Percentiles rank a stretch among this genome's conserved stretches.
phyloP scores from a whole-genome alignment of 2,797 vertebrate genomes.

The Periparus ater region DNA sequence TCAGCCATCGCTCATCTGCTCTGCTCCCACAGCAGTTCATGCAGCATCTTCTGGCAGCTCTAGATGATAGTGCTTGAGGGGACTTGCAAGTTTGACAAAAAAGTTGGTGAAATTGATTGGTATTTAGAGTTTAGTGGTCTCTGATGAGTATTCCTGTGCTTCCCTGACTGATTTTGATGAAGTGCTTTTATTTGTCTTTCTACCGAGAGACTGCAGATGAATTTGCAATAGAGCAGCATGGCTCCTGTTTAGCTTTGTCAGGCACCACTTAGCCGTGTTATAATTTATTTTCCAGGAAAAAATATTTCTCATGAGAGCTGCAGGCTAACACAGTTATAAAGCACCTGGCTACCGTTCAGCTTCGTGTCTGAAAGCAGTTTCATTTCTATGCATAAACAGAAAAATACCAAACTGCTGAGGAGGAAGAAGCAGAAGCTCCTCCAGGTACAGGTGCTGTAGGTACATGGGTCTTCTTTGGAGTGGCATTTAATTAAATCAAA shows the following conservation, averaged over 20 bases:
- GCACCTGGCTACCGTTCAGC: conserved; percentile 79
- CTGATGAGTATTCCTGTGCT: conserved; percentile 86
- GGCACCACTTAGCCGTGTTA: conserved; percentile 82
- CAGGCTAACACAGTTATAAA: conserved; percentile 81
- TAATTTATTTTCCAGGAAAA: conserved; percentile 86
- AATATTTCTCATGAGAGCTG: conserved; percentile 81
- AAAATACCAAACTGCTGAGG: conserved; percentile 1
- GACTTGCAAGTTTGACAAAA: conserved; percentile 81
- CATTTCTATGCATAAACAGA: conserved; percentile 54
- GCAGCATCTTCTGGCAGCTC: conserved; percentile 69
- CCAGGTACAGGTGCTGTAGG: background rate
- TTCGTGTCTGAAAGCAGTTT: conserved; percentile 70
- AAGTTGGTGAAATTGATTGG: conserved; percentile 88
- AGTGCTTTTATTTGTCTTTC: conserved; percentile 86
- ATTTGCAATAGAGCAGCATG: conserved; percentile 80
- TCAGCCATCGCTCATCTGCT: background rate
- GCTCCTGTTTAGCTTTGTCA: conserved; percentile 84
- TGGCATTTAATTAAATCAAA: background rate
- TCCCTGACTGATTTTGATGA: conserved; percentile 91
- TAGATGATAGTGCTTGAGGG: conserved; percentile 76
- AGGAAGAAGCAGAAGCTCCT: background rate
- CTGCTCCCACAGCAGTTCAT: background rate
- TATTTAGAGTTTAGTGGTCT: conserved; percentile 89
- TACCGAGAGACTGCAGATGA: conserved; percentile 81
- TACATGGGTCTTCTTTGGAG: background rate